Evolutionary conservation across 2,888 invertebrate species (phyloP).

Genomic region (Melanostoma scalare): DNA sequence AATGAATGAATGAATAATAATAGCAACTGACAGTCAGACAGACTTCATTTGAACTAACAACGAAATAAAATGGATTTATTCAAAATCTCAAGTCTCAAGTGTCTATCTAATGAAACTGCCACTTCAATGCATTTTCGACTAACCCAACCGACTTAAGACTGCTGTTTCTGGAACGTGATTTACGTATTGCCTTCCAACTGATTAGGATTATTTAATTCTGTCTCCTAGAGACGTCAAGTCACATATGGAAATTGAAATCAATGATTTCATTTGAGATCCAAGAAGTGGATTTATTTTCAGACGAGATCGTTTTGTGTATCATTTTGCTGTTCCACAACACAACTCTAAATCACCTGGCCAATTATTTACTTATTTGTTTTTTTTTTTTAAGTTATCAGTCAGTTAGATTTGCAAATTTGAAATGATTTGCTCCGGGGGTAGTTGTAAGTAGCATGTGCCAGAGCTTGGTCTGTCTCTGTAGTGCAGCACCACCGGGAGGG

Average conservation of each 20-base stretch:
- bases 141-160: constrained; percentile 6
- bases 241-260: constrained; percentile 64
- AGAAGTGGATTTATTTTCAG: constrained; percentile 27
- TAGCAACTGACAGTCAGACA: constrained; percentile 21
- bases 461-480: background rate
- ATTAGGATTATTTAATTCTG: constrained; percentile 64
- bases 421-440: constrained; percentile 21
- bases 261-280: constrained; percentile 41
- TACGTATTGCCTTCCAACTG: constrained; percentile 44
- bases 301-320: constrained; percentile 30
- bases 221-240: constrained; percentile 35
- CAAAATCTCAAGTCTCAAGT: constrained; percentile 35
- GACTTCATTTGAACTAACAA: background rate
- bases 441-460: constrained; percentile 40
- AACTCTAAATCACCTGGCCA: constrained; percentile 52
- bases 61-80: constrained; percentile 5
- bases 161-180: constrained; percentile 39
- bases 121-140: constrained; percentile 49
- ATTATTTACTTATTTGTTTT: constrained; percentile 44
- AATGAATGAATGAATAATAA: constrained; percentile 66
- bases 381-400: constrained; percentile 44
- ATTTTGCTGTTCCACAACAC: background rate
- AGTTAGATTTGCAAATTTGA: constrained; percentile 57
- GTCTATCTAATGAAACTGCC: constrained; percentile 64
- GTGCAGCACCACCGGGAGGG: background rate